These are phyloP conservation scores for Uropetala carovei DNA, from an alignment of 2,888 invertebrate species.

Conservation along the genomic window DNA sequence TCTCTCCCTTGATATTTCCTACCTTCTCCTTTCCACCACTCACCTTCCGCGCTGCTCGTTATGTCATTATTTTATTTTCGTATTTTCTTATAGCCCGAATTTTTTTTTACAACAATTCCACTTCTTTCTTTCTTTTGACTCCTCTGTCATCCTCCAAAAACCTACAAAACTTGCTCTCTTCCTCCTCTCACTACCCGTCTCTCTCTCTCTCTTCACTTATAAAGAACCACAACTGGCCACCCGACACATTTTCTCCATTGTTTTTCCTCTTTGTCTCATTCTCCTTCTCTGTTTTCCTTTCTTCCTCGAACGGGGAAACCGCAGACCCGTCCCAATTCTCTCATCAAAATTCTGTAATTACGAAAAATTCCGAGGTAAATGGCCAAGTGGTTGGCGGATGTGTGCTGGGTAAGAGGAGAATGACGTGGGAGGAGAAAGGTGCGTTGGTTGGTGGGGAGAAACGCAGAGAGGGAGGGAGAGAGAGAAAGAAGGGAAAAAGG, in stretches of 20 bases:
- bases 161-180: background rate
- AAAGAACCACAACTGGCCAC: background rate
- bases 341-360: conserved; percentile 20
- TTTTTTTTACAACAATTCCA: conserved; percentile 1
- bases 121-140: background rate
- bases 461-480: too few species aligned
- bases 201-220: background rate
- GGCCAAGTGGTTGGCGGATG: background rate
- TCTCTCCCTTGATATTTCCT: background rate
- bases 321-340: background rate
- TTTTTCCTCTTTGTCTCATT: background rate
- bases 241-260: background rate
- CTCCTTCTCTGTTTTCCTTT: background rate
- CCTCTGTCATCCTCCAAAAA: background rate
- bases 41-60: background rate
- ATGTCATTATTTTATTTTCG: background rate
- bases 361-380: conserved; percentile 22
- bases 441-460: background rate
- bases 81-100: background rate
- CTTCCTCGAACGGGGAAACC: background rate
- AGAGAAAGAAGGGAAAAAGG: too few species aligned
- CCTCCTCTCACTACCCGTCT: background rate
- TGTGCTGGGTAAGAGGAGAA: too few species aligned
- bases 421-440: background rate
- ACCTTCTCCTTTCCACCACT: background rate